Evolutionary conservation across 2,113 vertebrate species (phyloP).

Genomic region (Plecotus auritus): DNA sequence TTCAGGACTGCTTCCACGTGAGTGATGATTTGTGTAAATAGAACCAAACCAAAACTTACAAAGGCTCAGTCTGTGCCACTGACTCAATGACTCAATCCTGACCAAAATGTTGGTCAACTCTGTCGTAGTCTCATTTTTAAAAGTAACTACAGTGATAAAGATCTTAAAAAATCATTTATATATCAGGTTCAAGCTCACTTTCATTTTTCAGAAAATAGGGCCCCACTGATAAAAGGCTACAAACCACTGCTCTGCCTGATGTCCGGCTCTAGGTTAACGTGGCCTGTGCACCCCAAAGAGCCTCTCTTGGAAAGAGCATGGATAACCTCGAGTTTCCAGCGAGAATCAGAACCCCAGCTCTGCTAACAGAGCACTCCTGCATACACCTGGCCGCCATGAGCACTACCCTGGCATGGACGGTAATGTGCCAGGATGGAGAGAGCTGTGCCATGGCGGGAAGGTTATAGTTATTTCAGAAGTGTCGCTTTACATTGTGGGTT

Average conservation of each 20-base stretch:
- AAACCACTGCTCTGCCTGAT: not conserved
- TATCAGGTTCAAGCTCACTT: not conserved
- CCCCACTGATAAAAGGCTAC: not conserved
- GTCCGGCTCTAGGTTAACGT: not conserved
- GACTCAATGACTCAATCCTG: not conserved
- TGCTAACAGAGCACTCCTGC: not conserved
- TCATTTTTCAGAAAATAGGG: not conserved
- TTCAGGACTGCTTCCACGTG: not conserved
- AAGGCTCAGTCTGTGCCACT: not conserved
- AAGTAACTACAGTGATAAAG: not conserved
- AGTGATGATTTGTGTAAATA: not conserved
- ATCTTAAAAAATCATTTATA: not conserved
- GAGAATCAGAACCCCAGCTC: not conserved
- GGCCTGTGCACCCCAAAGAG: fast-evolving
- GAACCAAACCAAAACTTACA: not conserved
- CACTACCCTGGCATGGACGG: not conserved
- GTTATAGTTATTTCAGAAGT: not conserved
- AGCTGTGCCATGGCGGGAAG: fast-evolving
- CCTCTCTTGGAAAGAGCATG: not conserved
- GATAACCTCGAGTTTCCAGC: not conserved
- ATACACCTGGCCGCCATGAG: not conserved
- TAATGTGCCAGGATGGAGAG: fast-evolving
- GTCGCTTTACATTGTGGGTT: not conserved
- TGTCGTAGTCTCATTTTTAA: not conserved
- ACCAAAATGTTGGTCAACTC: not conserved